These are phyloP conservation scores for Xenentodon cancila DNA, from an alignment of 2,797 vertebrate species.

Conservation along the genomic window DNA sequence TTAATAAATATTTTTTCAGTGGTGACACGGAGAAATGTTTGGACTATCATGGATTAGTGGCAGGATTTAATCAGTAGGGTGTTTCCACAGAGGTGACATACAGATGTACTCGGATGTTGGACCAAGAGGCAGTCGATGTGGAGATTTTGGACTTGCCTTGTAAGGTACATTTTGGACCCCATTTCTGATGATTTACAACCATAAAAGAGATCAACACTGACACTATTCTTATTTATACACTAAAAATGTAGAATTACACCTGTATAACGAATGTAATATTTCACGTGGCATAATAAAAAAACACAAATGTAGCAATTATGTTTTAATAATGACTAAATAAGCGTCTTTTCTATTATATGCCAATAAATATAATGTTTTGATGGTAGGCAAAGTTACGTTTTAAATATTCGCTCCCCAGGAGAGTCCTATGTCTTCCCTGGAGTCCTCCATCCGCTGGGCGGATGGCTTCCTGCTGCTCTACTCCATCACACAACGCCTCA, in stretches of 20 bases:
- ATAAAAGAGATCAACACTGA: too few relatives aligned
- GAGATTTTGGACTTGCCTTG: constrained; percentile 80
- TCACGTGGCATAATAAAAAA: too few relatives aligned
- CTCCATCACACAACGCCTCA: constrained; percentile 79
- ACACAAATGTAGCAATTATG: too few relatives aligned
- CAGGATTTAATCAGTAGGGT: neutral
- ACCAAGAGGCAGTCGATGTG: constrained; percentile 78
- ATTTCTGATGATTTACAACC: neutral
- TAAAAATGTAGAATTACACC: too few relatives aligned
- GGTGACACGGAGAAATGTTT: neutral
- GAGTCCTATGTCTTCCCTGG: constrained; percentile 62
- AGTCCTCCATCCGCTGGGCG: constrained; percentile 80
- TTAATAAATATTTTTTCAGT: neutral
- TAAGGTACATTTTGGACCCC: constrained; percentile 63
- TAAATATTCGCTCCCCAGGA: constrained; percentile 47
- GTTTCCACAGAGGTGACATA: constrained; percentile 77
- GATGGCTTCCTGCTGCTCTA: constrained; percentile 83
- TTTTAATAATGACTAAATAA: too few relatives aligned
- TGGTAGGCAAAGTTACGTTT: too few relatives aligned
- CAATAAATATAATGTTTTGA: neutral
- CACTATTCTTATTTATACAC: too few relatives aligned
- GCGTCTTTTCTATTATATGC: too few relatives aligned
- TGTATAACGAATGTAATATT: too few relatives aligned
- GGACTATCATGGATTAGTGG: too few relatives aligned
- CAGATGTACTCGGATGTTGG: constrained; percentile 74